Evolutionary conservation across 1,140 invertebrate species (phyloP), one percentile per base, ranked within the genome.

Genomic region (Notospermus geniculatus): DNA sequence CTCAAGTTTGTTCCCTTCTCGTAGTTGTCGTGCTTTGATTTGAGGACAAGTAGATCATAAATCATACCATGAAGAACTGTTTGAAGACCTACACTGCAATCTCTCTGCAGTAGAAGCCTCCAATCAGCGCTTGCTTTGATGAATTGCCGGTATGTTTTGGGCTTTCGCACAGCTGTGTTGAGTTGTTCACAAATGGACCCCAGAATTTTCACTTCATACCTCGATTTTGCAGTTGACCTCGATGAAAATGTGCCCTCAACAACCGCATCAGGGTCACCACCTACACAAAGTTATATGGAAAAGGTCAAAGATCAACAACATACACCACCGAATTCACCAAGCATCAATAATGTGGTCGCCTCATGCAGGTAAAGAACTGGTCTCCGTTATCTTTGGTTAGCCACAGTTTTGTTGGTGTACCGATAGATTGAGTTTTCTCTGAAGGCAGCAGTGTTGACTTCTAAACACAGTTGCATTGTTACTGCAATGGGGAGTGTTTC

Each of bases 21-120:
- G n/a, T n/a, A n/a, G n/a, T n/a, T n/a, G n/a, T n/a, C n/a, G n/a
- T n/a, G n/a, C n/a, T n/a, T n/a, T n/a, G n/a, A n/a, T n/a, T n/a
- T n/a, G n/a, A n/a, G n/a, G n/a, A n/a, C n/a, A n/a, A n/a, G n/a
- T n/a, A n/a, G n/a, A n/a, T n/a, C n/a, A n/a, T n/a, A n/a, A n/a
- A n/a, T n/a, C n/a, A n/a, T n/a, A n/a, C n/a, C n/a, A n/a, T n/a
- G n/a, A n/a, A n/a, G n/a, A n/a, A n/a, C n/a, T n/a, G n/a, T n/a
- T n/a, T n/a, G n/a, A n/a, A n/a, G n/a, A n/a, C n/a, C n/a, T n/a
- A n/a, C n/a, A n/a, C n/a, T n/a, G n/a, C n/a, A n/a, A n/a, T n/a
- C n/a, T n/a, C n/a, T n/a, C n/a, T n/a, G 79, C 87, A 68, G 90
- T 90, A 53, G 86, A 94, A 32, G 91, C 94, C 80, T 80, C 91